Conservation (phyloP, 1,140 invertebrate genomes). For the Bombus confusus region DNA sequence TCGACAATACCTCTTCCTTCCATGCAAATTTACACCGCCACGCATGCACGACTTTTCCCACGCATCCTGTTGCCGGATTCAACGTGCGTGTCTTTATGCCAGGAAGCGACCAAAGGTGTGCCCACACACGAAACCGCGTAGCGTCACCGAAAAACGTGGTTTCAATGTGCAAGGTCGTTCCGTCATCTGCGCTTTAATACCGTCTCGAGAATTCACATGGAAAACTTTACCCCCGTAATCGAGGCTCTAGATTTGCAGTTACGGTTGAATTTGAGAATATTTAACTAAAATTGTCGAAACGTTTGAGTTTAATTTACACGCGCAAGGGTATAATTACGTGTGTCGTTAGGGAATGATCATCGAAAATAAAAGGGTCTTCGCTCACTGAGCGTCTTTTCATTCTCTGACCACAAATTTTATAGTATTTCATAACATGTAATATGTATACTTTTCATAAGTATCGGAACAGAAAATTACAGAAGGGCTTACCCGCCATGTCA, state of each 20-base stretch:
- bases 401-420: no score
- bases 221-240: background rate
- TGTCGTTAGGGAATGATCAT: background rate
- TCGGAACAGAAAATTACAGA: no score
- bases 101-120: constrained; percentile 55
- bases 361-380: no score
- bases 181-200: background rate
- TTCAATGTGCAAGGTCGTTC: constrained; percentile 19
- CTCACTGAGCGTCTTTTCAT: no score
- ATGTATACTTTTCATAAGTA: no score
- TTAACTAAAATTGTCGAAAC: background rate
- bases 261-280: background rate
- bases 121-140: constrained; percentile 25
- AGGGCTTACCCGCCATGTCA: no score
- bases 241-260: background rate
- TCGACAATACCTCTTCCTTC: constrained; percentile 9
- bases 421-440: no score
- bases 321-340: background rate
- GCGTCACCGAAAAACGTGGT: constrained; percentile 34
- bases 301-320: background rate
- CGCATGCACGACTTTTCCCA: constrained; percentile 57
- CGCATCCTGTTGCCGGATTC: constrained; percentile 48
- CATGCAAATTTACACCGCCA: constrained; percentile 35
- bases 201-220: background rate
- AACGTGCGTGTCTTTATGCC: constrained; percentile 42